phyloP scores from a whole-genome alignment of 2,888 invertebrate species.

The Rotaria sp. region DNA sequence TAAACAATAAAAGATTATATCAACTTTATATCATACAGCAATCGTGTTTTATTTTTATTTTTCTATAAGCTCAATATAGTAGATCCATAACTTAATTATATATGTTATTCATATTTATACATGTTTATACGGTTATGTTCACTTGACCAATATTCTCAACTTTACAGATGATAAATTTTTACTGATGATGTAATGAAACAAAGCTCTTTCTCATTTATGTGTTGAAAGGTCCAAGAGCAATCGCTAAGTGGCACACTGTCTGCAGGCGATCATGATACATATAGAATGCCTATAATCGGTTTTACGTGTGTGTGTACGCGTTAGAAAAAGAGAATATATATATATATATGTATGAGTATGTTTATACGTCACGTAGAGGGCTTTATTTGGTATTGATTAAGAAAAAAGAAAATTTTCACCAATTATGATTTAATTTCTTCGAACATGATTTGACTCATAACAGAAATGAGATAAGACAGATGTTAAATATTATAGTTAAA shows the following conservation, averaged over 20 bases:
- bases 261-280: slow-evolving; percentile 19
- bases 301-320: neutral
- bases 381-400: neutral
- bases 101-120: neutral
- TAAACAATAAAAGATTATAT: neutral
- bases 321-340: neutral
- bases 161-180: neutral
- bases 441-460: neutral
- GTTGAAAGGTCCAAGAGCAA: slow-evolving; percentile 17
- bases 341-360: neutral
- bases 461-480: neutral
- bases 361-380: neutral
- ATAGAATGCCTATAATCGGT: neutral
- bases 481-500: neutral
- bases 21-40: neutral
- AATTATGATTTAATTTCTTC: neutral
- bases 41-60: neutral
- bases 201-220: neutral
- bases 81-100: neutral
- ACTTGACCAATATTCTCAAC: neutral
- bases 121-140: neutral
- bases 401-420: neutral
- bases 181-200: neutral
- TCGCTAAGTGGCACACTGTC: slow-evolving; percentile 15
- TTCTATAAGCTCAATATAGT: neutral